Evolutionary conservation across 2,113 vertebrate species (phyloP), one percentile per base, ranked within the genome.

Genomic region (Toxostoma redivivum): DNA sequence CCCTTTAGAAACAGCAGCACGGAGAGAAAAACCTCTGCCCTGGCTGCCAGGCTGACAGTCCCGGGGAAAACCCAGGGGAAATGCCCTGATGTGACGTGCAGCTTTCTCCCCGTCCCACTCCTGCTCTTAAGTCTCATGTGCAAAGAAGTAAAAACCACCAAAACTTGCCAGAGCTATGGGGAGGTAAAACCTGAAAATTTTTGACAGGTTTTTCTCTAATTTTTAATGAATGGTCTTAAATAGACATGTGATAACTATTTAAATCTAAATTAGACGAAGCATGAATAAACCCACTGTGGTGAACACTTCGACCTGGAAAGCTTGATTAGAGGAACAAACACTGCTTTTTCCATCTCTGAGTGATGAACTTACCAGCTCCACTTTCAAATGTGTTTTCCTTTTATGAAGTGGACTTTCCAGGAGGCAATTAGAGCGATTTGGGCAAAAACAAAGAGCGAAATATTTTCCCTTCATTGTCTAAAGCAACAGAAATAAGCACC

Each of bases 401-500:
- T 94, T 66, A 81, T 88, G 86, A 96, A 95, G 50, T 44, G 54
- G 45, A 92, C 85, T 96, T 96, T 95, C 88, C 96, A 95, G 82
- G 69, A 93, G 88, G 80, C 91, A 97, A 92, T 96, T 96, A 97
- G 60, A 81, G 84, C 23, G 64, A 78, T 78, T 50, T 81, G 86
- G 92, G 69, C 86, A 96, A 92, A 97, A 93, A 88, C 92, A 94
- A 93, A 90, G 91, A 93, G 82, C 11, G 16, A 94, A 96, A 88
- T 92, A 94, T 91, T 97, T 97, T 96, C 92, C 91, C 69, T 73
- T 96, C 91, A 90, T 94, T 95, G 91, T 95, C 72, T 81, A 74
- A 83, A 64, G 67, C 82, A 74, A 73, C 78, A 82, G 94, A 93
- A 95, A 86, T 78, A 90, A 97, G 76, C 74, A 86, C 38, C 0